These are phyloP conservation scores for Vireo griseus DNA, from an alignment of 2,797 vertebrate genomes.

Conservation along the genomic window DNA sequence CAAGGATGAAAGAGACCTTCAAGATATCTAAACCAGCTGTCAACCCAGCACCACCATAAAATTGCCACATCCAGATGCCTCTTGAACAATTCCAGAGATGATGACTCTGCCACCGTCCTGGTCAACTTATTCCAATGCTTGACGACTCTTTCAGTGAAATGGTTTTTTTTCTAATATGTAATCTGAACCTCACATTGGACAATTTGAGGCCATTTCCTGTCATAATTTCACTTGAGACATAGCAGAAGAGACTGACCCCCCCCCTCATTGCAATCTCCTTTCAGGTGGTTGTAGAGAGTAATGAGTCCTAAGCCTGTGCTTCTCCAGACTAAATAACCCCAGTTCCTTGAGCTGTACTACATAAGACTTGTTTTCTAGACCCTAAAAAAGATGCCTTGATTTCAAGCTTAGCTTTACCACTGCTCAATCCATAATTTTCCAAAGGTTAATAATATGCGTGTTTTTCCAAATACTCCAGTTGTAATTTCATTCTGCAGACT, in stretches of 20 bases:
- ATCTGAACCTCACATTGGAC: not conserved
- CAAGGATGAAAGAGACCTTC: not conserved
- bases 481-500: not conserved
- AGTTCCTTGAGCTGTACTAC: not conserved
- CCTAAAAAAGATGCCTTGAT: not conserved
- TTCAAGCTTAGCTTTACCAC: not conserved
- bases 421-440: not conserved
- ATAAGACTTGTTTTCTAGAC: not conserved
- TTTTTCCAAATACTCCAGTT: not conserved
- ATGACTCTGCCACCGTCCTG: not conserved
- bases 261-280: not conserved
- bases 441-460: not conserved
- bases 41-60: too few relatives aligned
- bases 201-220: not conserved
- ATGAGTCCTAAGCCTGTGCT: not conserved
- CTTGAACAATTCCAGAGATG: not conserved
- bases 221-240: not conserved
- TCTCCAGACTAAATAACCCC: not conserved
- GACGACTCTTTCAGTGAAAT: not conserved
- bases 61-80: too few relatives aligned
- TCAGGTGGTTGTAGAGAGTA: not conserved
- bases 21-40: not conserved
- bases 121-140: not conserved
- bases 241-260: not conserved
- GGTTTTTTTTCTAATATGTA: too few relatives aligned